Conservation (phyloP, 2,113 vertebrate species). For the Entosphenus tridentatus region DNA sequence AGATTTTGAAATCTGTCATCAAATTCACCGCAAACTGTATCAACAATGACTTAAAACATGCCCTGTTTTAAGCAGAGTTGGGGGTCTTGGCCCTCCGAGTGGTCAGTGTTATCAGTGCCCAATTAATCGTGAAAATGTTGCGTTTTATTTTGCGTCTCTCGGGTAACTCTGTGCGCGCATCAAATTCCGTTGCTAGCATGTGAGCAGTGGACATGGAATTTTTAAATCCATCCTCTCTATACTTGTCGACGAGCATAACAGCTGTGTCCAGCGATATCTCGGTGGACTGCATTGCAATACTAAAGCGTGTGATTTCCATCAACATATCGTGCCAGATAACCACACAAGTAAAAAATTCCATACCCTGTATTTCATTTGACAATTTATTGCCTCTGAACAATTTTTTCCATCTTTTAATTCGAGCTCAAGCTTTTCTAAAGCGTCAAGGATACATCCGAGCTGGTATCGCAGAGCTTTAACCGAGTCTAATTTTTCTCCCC, state of each 20-base stretch:
- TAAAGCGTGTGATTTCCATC: conserved; percentile 7
- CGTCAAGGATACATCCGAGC: conserved; percentile 7
- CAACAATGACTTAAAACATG: conserved; percentile 11
- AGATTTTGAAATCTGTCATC: conserved; percentile 11
- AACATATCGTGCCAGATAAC: conserved; percentile 10
- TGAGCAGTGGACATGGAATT: conserved; percentile 8
- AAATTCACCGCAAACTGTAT: conserved; percentile 10
- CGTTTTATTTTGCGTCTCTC: no score
- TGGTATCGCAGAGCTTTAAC: conserved; percentile 8
- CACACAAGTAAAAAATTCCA: conserved; percentile 9
- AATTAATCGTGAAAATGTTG: no score
- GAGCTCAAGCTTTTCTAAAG: conserved; percentile 10
- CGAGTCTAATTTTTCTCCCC: conserved; percentile 10
- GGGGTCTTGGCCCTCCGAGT: conserved; percentile 6
- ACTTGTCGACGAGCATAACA: conserved; percentile 6
- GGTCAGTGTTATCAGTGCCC: not conserved
- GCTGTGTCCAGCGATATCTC: conserved; percentile 8
- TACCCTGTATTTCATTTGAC: conserved; percentile 7
- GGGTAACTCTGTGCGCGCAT: no score
- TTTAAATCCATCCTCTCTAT: conserved; percentile 8
- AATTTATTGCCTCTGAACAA: conserved; percentile 8
- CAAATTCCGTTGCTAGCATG: no score
- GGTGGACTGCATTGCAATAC: conserved; percentile 8
- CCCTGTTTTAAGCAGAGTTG: conserved; percentile 9
- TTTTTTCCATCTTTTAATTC: conserved; percentile 8